Conservation (phyloP, 2,797 vertebrate genomes). For the Sebastes vulpes region DNA sequence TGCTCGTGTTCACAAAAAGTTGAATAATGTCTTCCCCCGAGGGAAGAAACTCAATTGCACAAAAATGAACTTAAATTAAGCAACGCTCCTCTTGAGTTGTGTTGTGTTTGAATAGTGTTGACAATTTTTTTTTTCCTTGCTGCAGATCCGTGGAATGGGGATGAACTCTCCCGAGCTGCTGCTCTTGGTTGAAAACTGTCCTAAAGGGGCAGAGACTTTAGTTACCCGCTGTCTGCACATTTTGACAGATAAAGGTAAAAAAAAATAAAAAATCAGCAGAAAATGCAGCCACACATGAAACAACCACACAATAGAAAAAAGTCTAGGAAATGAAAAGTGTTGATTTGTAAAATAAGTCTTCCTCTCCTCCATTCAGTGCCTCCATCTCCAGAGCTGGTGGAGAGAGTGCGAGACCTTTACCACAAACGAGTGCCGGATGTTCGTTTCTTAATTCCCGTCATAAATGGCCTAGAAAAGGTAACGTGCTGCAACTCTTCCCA, state of each 20-base stretch:
- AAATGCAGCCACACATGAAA: not conserved
- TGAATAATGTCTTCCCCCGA: not conserved
- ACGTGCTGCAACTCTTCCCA: not conserved
- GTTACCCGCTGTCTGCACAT: constrained; percentile 96
- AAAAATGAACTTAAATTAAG: not conserved
- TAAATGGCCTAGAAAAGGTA: constrained; percentile 96
- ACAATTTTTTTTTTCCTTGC: not conserved
- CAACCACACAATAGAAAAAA: not conserved
- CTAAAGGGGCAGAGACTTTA: constrained; percentile 95
- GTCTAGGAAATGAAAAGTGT: not conserved
- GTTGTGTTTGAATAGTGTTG: not conserved
- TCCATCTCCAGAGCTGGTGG: constrained; percentile 95
- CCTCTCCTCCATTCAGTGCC: constrained; percentile 84
- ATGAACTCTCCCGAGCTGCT: constrained; percentile 96
- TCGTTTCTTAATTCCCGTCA: constrained; percentile 95
- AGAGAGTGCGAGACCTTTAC: constrained; percentile 95
- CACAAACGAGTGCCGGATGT: constrained; percentile 95
- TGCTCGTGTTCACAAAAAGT: not conserved
- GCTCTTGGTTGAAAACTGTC: constrained; percentile 95
- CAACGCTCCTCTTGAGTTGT: not conserved
- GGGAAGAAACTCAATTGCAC: not conserved
- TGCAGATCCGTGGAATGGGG: constrained; percentile 95
- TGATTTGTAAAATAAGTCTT: not conserved
- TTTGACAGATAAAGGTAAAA: constrained; percentile 93
- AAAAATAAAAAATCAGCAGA: not conserved